phyloP scores from a whole-genome alignment of 1,140 invertebrate genomes.

The Hyposmocoma kahamanoa region DNA sequence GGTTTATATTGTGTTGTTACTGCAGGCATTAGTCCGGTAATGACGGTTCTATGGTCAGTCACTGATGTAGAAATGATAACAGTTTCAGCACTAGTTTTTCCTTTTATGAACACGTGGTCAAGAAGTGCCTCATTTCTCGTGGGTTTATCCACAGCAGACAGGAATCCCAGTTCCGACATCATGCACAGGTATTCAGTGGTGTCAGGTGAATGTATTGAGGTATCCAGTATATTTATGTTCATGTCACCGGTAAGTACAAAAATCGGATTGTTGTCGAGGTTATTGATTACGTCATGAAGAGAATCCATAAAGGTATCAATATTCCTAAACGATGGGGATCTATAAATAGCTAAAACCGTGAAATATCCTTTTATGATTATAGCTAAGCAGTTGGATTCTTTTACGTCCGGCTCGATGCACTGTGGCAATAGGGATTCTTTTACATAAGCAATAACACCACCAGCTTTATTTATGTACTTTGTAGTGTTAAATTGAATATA shows the following conservation, averaged over 20 bases:
- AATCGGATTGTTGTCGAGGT: not conserved
- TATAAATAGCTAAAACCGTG: not conserved
- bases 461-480: conserved; percentile 2
- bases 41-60: conserved; percentile 6
- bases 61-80: not conserved
- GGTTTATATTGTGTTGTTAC: too few species aligned
- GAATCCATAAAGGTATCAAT: conserved; percentile 1
- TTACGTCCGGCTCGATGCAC: not conserved
- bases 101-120: conserved; percentile 1
- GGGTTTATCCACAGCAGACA: not conserved
- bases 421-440: not conserved
- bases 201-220: not conserved
- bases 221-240: conserved; percentile 7
- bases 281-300: not conserved
- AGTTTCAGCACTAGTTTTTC: not conserved
- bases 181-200: conserved; percentile 1
- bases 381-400: conserved; percentile 1
- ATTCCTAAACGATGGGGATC: conserved; percentile 5
- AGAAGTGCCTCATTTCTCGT: conserved; percentile 1
- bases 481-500: not conserved
- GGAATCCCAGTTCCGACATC: not conserved
- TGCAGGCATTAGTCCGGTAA: too few species aligned
- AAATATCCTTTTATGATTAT: not conserved
- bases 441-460: conserved; percentile 4
- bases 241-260: conserved; percentile 5